Percentiles rank a stretch among this genome's conserved stretches.
These are phyloP conservation scores for Drosophila triauraria DNA, from an alignment of 1,140 invertebrate species.

Conservation along the genomic window DNA sequence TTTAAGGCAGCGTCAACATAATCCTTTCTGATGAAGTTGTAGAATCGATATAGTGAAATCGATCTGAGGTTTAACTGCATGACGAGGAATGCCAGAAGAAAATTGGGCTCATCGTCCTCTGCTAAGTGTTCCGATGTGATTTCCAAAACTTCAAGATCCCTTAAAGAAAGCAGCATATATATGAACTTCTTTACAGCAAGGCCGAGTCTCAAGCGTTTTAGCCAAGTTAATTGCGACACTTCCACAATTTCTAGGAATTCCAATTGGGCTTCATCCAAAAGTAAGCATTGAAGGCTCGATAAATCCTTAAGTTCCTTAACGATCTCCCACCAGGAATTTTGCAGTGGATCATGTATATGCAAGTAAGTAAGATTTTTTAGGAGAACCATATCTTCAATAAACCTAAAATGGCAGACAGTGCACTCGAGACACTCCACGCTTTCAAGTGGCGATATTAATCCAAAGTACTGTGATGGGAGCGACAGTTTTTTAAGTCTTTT, in stretches of 20 bases:
- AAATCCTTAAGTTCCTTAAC: constrained; percentile 1
- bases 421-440: neutral
- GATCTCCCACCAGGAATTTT: neutral
- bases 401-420: neutral
- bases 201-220: constrained; percentile 1
- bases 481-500: neutral
- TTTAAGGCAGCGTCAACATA: neutral
- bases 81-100: neutral
- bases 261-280: neutral
- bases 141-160: constrained; percentile 11
- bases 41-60: constrained; percentile 4
- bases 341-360: neutral
- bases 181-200: neutral
- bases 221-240: neutral
- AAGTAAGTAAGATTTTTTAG: neutral
- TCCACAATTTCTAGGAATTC: constrained; percentile 1
- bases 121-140: constrained; percentile 5
- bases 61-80: neutral
- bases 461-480: neutral
- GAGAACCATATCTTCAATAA: neutral
- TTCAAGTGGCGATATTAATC: neutral
- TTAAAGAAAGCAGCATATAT: neutral
- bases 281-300: neutral
- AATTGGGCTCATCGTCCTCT: neutral
- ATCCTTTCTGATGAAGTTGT: neutral